Base-by-base conservation (phyloP, 1,140 invertebrate species). In the Pseudomyrmex gracilis region DNA sequence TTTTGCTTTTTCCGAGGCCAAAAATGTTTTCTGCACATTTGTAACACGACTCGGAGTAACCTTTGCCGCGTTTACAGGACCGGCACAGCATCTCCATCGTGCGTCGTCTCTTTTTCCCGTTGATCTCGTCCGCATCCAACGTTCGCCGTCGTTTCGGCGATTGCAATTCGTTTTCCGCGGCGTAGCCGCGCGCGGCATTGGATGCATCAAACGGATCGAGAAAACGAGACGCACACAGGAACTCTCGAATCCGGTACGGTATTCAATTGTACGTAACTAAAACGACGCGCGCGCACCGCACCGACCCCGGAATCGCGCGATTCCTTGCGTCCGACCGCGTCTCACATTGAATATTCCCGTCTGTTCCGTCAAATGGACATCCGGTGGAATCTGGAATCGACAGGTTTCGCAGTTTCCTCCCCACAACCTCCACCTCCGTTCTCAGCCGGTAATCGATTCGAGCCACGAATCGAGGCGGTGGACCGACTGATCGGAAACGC, bases 41-140 rank as follows among this genome's bases (percentile, higher is more conserved):
- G 85, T 90, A 88, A 89, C 34, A 34, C 90, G 82, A 90, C 77
- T 82, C 84, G 90, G 34, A 89, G 89, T 90, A 91, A 90, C 84
- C 82, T 85, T 87, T 83, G 71, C 34, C 64, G 43, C 58, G 47
- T 76, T 64, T 76, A 76, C 60, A 76, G 73, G 57, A 24, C 34
- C 67, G 45, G 22, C 70, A 49, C 47, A 51, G 43, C 66, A 85
- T 83, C 83, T 61, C 67, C 63, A 51, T 34, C 34, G 34, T 5
- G 13, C 45, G 13, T 64, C 55, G 51, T 83, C 63, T 53, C 63
- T 60, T 76, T 86, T 73, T 76, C 76, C 70, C 77, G 73, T 82
- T 78, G 61, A 57, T 71, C 58, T 76, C 24, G 51, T 53, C 43
- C 51, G 51, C 55, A 45, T 49, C 24, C 49, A 57, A 47, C 34